These are phyloP conservation scores for Corythoichthys intestinalis DNA, from an alignment of 2,113 vertebrate species.

Conservation along the genomic window DNA sequence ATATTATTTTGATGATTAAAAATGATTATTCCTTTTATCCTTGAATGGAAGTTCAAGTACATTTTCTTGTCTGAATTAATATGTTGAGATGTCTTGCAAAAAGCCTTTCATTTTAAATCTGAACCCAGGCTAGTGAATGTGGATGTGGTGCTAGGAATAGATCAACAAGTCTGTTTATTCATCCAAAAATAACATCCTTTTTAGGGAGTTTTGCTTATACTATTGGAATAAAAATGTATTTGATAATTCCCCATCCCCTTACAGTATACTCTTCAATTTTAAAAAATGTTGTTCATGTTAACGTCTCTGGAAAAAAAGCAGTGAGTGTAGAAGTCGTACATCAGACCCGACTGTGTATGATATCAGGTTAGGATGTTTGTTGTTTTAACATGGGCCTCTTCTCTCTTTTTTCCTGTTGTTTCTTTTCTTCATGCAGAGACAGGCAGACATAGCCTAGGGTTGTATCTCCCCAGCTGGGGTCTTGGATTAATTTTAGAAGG, in stretches of 20 bases:
- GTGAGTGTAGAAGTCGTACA: constrained; percentile 46
- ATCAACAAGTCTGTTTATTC: not conserved
- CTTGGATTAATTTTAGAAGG: constrained; percentile 52
- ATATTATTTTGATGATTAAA: no score
- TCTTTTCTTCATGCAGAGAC: constrained; percentile 56
- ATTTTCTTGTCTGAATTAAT: not conserved
- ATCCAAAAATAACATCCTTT: not conserved
- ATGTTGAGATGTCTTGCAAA: not conserved
- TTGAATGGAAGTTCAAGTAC: not conserved
- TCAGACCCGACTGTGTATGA: constrained; percentile 54
- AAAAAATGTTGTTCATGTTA: constrained; percentile 24
- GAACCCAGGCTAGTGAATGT: not conserved
- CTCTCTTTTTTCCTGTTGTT: constrained; percentile 55
- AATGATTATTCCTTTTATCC: not conserved
- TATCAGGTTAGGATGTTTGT: constrained; percentile 71
- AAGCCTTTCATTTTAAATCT: not conserved
- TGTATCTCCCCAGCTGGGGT: constrained; percentile 54
- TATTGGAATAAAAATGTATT: not conserved
- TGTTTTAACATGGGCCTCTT: constrained; percentile 63
- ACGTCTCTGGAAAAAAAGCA: constrained; percentile 50
- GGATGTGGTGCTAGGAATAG: not conserved
- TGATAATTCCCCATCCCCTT: not conserved
- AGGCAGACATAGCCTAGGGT: constrained; percentile 57
- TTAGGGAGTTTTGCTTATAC: not conserved
- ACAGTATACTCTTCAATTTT: not conserved